Evolutionary conservation across 2,888 invertebrate species (phyloP).

Genomic region (Cataglyphis altisquamis): DNA sequence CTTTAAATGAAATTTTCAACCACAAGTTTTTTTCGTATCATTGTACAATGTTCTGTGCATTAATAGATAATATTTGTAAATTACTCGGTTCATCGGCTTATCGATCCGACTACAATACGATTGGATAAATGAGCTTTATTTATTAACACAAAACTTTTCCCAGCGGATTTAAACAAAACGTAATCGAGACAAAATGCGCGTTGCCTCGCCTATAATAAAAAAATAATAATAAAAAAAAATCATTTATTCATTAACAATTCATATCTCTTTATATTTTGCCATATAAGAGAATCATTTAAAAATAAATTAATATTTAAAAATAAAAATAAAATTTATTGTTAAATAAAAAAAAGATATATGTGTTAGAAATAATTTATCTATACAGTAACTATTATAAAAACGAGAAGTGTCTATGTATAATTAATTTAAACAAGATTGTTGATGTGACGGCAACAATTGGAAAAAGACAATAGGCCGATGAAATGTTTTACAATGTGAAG

Average conservation of each 20-base stretch:
- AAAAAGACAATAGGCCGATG: not conserved
- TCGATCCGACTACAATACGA: not conserved
- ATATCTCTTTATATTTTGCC: slow-evolving; percentile 2
- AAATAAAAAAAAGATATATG: not conserved
- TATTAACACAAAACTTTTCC: slow-evolving; percentile 45
- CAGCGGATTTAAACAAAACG: slow-evolving; percentile 41
- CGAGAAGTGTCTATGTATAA: not conserved
- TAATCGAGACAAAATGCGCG: slow-evolving; percentile 29
- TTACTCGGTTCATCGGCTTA: not conserved
- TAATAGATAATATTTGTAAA: slow-evolving; percentile 22
- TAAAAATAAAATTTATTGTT: not conserved
- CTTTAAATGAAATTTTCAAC: not conserved
- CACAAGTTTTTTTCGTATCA: not conserved
- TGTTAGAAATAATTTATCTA: not conserved
- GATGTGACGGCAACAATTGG: not conserved
- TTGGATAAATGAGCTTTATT: slow-evolving; percentile 35
- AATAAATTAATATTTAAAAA: not conserved
- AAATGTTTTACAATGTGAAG: slow-evolving; percentile 6
- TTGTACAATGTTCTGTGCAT: not conserved
- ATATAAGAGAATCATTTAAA: not conserved
- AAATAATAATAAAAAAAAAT: not conserved
- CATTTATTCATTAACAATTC: slow-evolving; percentile 26
- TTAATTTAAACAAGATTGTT: not conserved
- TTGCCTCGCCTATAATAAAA: not conserved
- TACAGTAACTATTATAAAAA: not conserved